Conservation (phyloP, 2,888 invertebrate genomes). For the Apamea monoglypha region DNA sequence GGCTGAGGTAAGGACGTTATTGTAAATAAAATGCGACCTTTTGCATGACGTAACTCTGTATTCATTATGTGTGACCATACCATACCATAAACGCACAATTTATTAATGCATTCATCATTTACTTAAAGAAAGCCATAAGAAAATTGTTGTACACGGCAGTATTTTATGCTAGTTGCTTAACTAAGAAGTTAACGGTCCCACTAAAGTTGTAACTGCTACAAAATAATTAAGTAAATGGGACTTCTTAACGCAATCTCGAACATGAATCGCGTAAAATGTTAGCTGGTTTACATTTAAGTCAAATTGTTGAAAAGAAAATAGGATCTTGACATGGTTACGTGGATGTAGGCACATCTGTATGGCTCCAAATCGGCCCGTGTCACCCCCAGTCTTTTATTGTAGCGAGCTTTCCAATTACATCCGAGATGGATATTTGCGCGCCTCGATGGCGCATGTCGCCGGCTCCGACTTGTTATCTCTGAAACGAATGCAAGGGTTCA, state of each 20-base stretch:
- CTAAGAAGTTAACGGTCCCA: conserved; percentile 14
- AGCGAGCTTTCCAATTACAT: conserved; percentile 84
- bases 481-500: conserved; percentile 76
- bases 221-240: conserved; percentile 44
- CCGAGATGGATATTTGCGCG: conserved; percentile 78
- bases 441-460: conserved; percentile 64
- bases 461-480: conserved; percentile 73
- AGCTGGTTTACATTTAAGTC: conserved; percentile 65
- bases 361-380: conserved; percentile 75
- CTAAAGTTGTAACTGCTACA: conserved; percentile 25
- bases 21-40: background rate
- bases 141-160: conserved; percentile 6
- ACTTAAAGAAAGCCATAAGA: conserved; percentile 23
- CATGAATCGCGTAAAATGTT: conserved; percentile 42
- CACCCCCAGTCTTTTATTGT: conserved; percentile 81
- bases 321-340: conserved; percentile 65
- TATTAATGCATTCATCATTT: conserved; percentile 15
- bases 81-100: conserved; percentile 2
- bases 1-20: background rate
- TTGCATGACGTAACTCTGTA: background rate
- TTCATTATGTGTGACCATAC: conserved; percentile 1
- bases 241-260: conserved; percentile 42
- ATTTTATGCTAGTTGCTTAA: conserved; percentile 16
- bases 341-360: conserved; percentile 71
- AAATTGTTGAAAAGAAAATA: conserved; percentile 68